Conservation (phyloP, 2,797 vertebrate species). For the Xiphorhynchus erythropygius region DNA sequence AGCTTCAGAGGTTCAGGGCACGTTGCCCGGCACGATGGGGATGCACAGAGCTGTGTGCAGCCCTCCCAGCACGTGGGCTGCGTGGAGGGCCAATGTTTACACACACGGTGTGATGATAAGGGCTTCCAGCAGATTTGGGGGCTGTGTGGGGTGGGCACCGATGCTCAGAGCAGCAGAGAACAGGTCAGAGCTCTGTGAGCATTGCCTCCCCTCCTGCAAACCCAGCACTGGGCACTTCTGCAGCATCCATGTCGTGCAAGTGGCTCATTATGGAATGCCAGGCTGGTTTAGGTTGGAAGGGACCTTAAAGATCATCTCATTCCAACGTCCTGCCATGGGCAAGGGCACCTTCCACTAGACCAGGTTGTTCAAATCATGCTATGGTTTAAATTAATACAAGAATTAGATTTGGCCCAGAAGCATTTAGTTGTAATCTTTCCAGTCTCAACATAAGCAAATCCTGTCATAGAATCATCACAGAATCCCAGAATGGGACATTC, state of each 20-base stretch:
- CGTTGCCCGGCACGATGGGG: not conserved
- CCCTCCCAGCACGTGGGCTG: not conserved
- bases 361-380: not conserved
- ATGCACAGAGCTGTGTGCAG: not conserved
- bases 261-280: not conserved
- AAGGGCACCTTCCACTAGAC: not conserved
- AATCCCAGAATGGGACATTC: too few relatives aligned
- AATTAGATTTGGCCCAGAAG: too few relatives aligned
- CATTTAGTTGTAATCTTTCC: not conserved
- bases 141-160: not conserved
- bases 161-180: not conserved
- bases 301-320: not conserved
- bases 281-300: not conserved
- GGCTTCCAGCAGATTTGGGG: not conserved
- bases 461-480: too few relatives aligned
- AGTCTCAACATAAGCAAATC: not conserved
- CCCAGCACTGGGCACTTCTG: not conserved
- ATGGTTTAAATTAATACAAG: too few relatives aligned
- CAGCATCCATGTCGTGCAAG: not conserved
- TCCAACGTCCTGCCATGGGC: not conserved
- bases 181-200: not conserved
- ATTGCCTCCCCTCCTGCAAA: not conserved
- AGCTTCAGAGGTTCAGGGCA: conserved; percentile 13
- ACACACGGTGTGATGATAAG: not conserved
- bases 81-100: not conserved